These are phyloP conservation scores for Pangasius sanitwongsei DNA, from an alignment of 2,797 vertebrate species.

Conservation along the genomic window DNA sequence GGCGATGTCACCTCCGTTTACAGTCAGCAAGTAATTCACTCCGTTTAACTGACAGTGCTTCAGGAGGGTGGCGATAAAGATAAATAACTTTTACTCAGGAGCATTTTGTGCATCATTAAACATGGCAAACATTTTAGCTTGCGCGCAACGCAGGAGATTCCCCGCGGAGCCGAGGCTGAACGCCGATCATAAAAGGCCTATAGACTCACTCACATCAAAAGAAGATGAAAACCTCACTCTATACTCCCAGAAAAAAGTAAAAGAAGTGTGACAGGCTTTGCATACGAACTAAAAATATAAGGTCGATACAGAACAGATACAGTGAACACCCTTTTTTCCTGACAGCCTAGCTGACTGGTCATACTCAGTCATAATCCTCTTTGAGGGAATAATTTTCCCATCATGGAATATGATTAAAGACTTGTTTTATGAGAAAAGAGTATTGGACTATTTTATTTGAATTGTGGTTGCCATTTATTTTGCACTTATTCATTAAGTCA, in stretches of 20 bases:
- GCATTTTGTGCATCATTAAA: slow-evolving; percentile 94
- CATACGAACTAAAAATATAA: slow-evolving; percentile 75
- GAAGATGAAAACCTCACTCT: slow-evolving; percentile 58
- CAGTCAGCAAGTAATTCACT: slow-evolving; percentile 56
- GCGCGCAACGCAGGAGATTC: slow-evolving; percentile 82
- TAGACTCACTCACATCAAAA: slow-evolving; percentile 80
- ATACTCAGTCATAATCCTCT: not conserved
- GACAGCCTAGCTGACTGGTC: not conserved
- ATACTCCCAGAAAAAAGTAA: slow-evolving; percentile 46
- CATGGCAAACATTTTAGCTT: slow-evolving; percentile 88
- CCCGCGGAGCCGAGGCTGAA: slow-evolving; percentile 86
- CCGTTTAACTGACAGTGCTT: slow-evolving; percentile 79
- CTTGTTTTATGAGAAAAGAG: not conserved
- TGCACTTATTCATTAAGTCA: not conserved
- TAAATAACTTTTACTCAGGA: slow-evolving; percentile 88
- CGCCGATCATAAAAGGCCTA: slow-evolving; percentile 82
- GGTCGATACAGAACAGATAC: slow-evolving; percentile 1
- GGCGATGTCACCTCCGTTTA: slow-evolving; percentile 38
- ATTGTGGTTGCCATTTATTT: not conserved
- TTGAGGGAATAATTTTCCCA: slow-evolving; percentile 1
- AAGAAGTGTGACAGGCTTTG: slow-evolving; percentile 67
- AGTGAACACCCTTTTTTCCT: not conserved
- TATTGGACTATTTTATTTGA: not conserved
- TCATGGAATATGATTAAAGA: slow-evolving; percentile 2
- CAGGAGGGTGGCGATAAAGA: slow-evolving; percentile 84